phyloP scores from a whole-genome alignment of 1,140 invertebrate species.

The Chlorops oryzae region DNA sequence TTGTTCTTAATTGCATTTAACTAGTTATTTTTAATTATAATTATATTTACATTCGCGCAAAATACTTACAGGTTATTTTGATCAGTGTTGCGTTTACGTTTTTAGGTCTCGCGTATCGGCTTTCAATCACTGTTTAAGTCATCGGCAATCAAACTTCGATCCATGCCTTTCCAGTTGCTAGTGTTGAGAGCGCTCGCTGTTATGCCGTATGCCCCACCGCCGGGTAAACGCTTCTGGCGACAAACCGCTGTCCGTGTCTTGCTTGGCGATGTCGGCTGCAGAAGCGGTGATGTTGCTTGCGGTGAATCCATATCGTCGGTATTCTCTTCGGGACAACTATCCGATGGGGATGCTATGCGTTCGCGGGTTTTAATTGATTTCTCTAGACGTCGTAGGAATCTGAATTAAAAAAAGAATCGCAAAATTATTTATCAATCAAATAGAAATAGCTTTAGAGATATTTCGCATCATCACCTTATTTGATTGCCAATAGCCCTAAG shows the following conservation, averaged over 20 bases:
- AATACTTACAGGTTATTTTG: no score
- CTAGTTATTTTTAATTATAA: no score
- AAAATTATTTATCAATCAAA: not conserved
- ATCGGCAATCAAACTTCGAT: conserved; percentile 17
- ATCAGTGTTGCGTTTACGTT: no score
- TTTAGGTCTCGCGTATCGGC: no score
- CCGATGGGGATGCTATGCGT: conserved; percentile 18
- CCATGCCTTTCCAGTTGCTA: conserved; percentile 18
- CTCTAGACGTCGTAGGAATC: conserved; percentile 21
- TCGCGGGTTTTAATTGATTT: conserved; percentile 23
- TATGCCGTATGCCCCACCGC: conserved; percentile 12
- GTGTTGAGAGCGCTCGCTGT: conserved; percentile 11
- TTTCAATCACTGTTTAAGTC: conserved; percentile 21
- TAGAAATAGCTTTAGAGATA: no score
- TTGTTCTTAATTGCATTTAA: no score
- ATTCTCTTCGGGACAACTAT: conserved; percentile 22
- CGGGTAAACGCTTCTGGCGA: conserved; percentile 18
- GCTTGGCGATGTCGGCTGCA: conserved; percentile 15
- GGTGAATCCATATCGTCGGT: conserved; percentile 23
- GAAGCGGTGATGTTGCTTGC: conserved; percentile 19
- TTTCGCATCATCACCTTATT: conserved; percentile 53
- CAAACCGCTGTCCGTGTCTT: conserved; percentile 15
- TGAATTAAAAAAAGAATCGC: conserved; percentile 1
- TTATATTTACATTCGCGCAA: no score
- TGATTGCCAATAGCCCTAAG: conserved; percentile 63